These are phyloP conservation scores for Sitophilus oryzae DNA, from an alignment of 1,140 invertebrate genomes.

Conservation along the genomic window DNA sequence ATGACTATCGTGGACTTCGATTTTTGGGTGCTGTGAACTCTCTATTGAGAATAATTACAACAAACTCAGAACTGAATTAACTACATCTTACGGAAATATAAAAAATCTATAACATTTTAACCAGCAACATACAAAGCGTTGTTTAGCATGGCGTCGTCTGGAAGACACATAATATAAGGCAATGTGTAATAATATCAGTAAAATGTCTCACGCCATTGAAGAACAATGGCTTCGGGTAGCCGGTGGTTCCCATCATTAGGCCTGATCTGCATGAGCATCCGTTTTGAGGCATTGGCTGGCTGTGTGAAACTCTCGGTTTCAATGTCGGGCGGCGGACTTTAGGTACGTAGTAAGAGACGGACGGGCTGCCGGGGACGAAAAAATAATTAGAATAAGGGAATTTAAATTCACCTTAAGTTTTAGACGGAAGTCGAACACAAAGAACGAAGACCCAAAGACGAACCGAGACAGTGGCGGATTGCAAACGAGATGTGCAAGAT, in stretches of 20 bases:
- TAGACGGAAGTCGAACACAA: conserved; percentile 4
- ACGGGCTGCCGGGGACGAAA: too few species aligned
- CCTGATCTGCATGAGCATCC: conserved; percentile 26
- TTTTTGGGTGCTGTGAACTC: too few species aligned
- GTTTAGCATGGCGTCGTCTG: conserved; percentile 16
- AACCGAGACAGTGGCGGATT: too few species aligned
- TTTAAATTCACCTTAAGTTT: not conserved
- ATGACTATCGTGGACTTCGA: too few species aligned
- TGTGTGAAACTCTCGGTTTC: conserved; percentile 25
- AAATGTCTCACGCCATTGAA: conserved; percentile 25
- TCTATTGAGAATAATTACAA: too few species aligned
- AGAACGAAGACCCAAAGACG: conserved; percentile 2
- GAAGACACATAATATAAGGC: conserved; percentile 23
- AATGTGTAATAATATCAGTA: conserved; percentile 27
- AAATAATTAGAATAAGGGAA: conserved; percentile 18
- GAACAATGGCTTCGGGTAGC: conserved; percentile 17
- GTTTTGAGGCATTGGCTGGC: too few species aligned
- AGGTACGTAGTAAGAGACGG: too few species aligned
- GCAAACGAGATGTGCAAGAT: too few species aligned
- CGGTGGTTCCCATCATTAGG: conserved; percentile 24
- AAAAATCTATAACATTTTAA: too few species aligned
- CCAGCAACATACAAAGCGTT: conserved; percentile 1
- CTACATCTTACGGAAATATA: too few species aligned
- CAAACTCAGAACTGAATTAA: too few species aligned
- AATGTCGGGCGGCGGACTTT: too few species aligned